A percentile compares a stretch with the other conserved stretches of the same genome.
Conservation (phyloP, 1,140 invertebrate species). For the Eubasilissa regina region DNA sequence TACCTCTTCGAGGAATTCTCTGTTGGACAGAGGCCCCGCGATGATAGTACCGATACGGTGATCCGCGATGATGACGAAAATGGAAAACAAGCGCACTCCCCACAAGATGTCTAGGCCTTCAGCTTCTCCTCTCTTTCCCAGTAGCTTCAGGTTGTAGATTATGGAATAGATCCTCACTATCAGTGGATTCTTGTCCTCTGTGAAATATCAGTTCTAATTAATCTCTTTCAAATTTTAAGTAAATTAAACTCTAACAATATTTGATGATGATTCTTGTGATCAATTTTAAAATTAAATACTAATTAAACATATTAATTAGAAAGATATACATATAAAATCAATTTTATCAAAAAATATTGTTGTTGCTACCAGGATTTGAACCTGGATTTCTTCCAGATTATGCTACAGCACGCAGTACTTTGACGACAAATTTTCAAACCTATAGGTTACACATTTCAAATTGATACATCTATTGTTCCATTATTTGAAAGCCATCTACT, state of each 20-base stretch:
- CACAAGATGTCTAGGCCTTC: constrained; percentile 70
- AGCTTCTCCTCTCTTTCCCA: constrained; percentile 60
- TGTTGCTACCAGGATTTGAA: too few relatives aligned
- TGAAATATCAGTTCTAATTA: neutral
- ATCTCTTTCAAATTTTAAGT: neutral
- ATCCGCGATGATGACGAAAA: constrained; percentile 70
- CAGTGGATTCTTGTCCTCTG: constrained; percentile 3
- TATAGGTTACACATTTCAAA: too few relatives aligned
- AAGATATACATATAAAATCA: too few relatives aligned
- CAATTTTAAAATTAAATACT: too few relatives aligned
- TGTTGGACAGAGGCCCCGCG: constrained; percentile 72
- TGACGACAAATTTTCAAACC: too few relatives aligned
- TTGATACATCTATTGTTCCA: too few relatives aligned
- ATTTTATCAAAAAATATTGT: too few relatives aligned
- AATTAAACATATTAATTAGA: too few relatives aligned
- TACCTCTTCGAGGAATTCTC: constrained; percentile 71
- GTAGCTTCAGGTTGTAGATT: constrained; percentile 20
- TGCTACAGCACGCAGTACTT: too few relatives aligned
- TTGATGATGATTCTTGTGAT: neutral
- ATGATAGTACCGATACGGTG: constrained; percentile 71
- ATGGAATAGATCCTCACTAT: constrained; percentile 27
- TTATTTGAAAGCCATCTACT: too few relatives aligned
- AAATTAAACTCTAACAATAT: neutral
- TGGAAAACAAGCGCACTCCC: constrained; percentile 72
- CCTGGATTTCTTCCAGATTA: too few relatives aligned